A percentile compares a stretch with the other conserved stretches of the same genome.
phyloP scores from a whole-genome alignment of 92 coral and sea anemone genomes.

The Hydrozoanthus gracilis region DNA sequence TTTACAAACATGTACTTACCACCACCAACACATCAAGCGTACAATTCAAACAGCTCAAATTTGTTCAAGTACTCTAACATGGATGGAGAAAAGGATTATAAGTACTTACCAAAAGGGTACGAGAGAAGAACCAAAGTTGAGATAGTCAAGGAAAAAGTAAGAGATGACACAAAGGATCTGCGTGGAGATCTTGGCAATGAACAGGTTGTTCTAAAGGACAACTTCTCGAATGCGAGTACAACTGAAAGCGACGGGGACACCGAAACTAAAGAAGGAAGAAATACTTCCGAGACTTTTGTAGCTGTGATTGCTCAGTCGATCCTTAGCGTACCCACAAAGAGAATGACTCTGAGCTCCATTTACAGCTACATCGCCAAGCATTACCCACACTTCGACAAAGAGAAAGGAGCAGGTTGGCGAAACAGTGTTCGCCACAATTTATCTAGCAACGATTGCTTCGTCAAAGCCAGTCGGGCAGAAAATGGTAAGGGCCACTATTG shows the following conservation, averaged over 20 bases:
- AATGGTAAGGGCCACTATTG: conserved; percentile 99
- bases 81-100: conserved; percentile 67
- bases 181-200: conserved; percentile 14
- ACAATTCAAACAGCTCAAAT: conserved; percentile 50
- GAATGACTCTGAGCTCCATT: conserved; percentile 97
- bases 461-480: conserved; percentile 99
- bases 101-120: conserved; percentile 50
- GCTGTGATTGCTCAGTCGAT: conserved; percentile 98
- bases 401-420: conserved; percentile 99
- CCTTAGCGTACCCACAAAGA: conserved; percentile 92
- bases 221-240: conserved; percentile 38
- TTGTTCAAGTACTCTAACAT: conserved; percentile 65
- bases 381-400: conserved; percentile 96
- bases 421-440: conserved; percentile 98
- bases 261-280: conserved; percentile 71
- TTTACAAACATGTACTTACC: conserved; percentile 44
- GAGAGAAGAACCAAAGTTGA: conserved; percentile 44
- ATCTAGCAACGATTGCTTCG: conserved; percentile 98
- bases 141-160: conserved; percentile 27
- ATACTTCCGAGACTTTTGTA: conserved; percentile 91
- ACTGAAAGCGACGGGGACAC: conserved; percentile 58
- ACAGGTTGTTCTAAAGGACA: conserved; percentile 24
- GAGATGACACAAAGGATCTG: conserved; percentile 47
- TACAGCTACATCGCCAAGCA: conserved; percentile 90
- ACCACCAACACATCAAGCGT: conserved; percentile 51